These are phyloP conservation scores for Dolichopus griseipennis DNA, from an alignment of 2,888 invertebrate genomes.

Conservation along the genomic window DNA sequence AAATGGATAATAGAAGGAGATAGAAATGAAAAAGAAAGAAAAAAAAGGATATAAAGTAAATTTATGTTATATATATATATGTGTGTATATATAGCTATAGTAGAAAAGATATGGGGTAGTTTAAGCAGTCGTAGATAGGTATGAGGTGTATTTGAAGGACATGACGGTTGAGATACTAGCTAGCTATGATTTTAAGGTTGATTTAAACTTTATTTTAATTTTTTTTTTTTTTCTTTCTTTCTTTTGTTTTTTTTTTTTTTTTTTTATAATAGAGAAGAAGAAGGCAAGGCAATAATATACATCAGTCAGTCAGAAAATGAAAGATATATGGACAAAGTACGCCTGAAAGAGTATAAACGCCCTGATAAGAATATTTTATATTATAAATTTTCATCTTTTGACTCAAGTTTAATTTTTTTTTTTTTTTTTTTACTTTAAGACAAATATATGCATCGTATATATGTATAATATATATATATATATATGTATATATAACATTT, in stretches of 20 bases:
- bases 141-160: neutral
- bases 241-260: neutral
- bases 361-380: conserved; percentile 11
- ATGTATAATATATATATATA: too few relatives aligned
- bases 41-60: neutral
- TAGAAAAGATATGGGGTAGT: too few relatives aligned
- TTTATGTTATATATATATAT: neutral
- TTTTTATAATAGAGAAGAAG: neutral
- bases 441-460: too few relatives aligned
- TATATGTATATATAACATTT: neutral
- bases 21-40: neutral
- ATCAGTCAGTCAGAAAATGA: neutral
- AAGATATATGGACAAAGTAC: neutral
- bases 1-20: neutral
- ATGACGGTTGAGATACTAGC: neutral
- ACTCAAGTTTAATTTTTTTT: neutral
- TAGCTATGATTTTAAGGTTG: neutral
- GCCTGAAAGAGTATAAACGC: conserved; percentile 9
- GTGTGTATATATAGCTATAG: too few relatives aligned
- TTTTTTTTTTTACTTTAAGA: too few relatives aligned
- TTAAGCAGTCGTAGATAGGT: too few relatives aligned
- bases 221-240: too few relatives aligned
- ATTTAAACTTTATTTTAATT: neutral
- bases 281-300: conserved; percentile 3
- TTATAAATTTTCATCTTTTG: neutral